These are phyloP conservation scores for Dysidea cf. avara DNA, from an alignment of 37 sponge, comb jelly and placozoan genomes.

Conservation along the genomic window DNA sequence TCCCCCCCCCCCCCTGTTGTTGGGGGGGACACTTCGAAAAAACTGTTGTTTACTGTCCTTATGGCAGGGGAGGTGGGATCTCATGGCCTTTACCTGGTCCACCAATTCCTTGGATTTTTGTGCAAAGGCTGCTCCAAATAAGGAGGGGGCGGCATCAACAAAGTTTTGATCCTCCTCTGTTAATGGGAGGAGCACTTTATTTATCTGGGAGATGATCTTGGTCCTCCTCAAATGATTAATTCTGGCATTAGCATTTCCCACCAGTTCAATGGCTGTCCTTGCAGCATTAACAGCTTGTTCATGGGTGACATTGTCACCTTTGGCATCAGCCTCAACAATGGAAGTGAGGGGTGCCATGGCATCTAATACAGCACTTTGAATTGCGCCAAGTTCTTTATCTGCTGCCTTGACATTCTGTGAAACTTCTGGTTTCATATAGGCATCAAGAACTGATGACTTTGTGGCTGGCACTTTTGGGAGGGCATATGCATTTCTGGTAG, in stretches of 20 bases:
- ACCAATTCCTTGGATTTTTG: not conserved
- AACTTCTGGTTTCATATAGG: not conserved
- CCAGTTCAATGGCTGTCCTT: not conserved
- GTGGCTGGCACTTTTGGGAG: not conserved
- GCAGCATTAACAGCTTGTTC: not conserved
- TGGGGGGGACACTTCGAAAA: not conserved
- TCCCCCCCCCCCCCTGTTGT: not conserved
- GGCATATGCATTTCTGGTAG: too few species aligned
- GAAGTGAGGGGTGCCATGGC: constrained; percentile 17
- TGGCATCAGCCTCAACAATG: constrained; percentile 16
- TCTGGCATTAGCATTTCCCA: constrained; percentile 4
- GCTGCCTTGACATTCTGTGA: not conserved
- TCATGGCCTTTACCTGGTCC: not conserved
- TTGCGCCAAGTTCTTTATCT: not conserved
- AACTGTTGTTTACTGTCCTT: too few species aligned
- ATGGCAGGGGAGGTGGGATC: too few species aligned
- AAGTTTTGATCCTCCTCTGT: not conserved
- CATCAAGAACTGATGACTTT: not conserved
- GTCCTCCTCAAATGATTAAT: not conserved
- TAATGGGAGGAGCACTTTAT: not conserved
- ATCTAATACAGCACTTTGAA: constrained; percentile 14
- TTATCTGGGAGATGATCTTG: not conserved
- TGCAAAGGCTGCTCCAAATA: constrained; percentile 1
- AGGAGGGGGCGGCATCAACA: not conserved
- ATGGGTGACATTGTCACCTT: too few species aligned